These are phyloP conservation scores for Pseudochaenichthys georgianus DNA, from an alignment of 2,797 vertebrate species.

Conservation along the genomic window DNA sequence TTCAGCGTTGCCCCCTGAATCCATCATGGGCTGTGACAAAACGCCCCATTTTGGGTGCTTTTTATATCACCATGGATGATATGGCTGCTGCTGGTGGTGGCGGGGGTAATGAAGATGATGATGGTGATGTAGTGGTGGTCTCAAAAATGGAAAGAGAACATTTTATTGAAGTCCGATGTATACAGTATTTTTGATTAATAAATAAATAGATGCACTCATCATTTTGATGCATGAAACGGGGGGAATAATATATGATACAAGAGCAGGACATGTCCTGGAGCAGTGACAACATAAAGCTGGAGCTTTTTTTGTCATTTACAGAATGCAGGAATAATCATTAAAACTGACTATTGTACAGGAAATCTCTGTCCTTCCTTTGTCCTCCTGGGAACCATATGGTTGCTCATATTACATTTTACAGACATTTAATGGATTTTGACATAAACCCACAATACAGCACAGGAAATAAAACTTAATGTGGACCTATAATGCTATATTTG, in stretches of 20 bases:
- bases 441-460: not conserved
- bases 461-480: not conserved
- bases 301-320: conserved; percentile 35
- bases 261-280: conserved; percentile 44
- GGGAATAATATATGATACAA: conserved; percentile 59
- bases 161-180: conserved; percentile 67
- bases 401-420: conserved; percentile 25
- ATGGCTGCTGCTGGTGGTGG: conserved; percentile 47
- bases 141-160: conserved; percentile 50
- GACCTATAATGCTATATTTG: too few relatives aligned
- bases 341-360: conserved; percentile 20
- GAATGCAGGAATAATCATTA: conserved; percentile 37
- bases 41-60: conserved; percentile 68
- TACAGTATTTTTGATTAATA: conserved; percentile 71
- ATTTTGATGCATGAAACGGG: conserved; percentile 44
- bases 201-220: conserved; percentile 64
- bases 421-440: conserved; percentile 28
- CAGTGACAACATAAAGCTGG: conserved; percentile 18
- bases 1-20: conserved; percentile 80
- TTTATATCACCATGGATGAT: conserved; percentile 73
- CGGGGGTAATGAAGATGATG: conserved; percentile 32
- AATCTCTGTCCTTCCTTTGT: conserved; percentile 44
- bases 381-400: conserved; percentile 28
- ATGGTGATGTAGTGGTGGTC: conserved; percentile 66
- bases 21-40: conserved; percentile 78